Evolutionary conservation across 2,113 vertebrate genomes (phyloP), one percentile per base, ranked within the genome.

Genomic region (Cacatua alba): DNA sequence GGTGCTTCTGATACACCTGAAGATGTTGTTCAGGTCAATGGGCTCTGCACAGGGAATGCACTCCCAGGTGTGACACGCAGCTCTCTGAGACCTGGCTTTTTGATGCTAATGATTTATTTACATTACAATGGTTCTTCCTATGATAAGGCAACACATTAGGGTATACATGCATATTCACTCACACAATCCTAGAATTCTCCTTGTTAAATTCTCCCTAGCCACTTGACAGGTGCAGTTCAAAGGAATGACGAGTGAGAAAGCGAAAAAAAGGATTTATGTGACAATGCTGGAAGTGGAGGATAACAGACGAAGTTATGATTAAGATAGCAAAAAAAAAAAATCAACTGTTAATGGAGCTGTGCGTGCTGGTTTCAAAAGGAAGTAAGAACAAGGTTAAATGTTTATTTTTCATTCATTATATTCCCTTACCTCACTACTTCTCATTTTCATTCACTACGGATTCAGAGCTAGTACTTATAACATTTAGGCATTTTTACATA

Each of bases 11-110:
- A 6, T 39, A 5, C 11, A 0, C 1, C 55, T 43, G 55, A 12
- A n/a, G 16, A 2, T 10, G 5, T 9, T 1, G 13, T 1, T 31
- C 5, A 1, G 59, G 29, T 39, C 74, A 25, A 3, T 1, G n/a
- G 53, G 51, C 21, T 78, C 51, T 48, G 70, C 51, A 10, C 26
- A 29, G 37, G 28, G 59, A 11, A 37, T 3, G 4, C 1, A 10
- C 21, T 44, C 43, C 24, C 35, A 52, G 14, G 41, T 51, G 51
- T 53, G 25, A 68, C n/a, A 14, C 7, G 80, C 62, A 37, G 4
- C 3, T 26, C 64, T 82, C 79, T 60, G 31, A 17, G 13, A 49
- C 74, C 37, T 35, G 51, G 10, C 57, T 82, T 43, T 57, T 35
- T 31, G 69, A 67, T 74, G n/a, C 35, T 70, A 51, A 43, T 1